phyloP scores from a whole-genome alignment of 2,113 vertebrate genomes.

The Epinephelus moara region DNA sequence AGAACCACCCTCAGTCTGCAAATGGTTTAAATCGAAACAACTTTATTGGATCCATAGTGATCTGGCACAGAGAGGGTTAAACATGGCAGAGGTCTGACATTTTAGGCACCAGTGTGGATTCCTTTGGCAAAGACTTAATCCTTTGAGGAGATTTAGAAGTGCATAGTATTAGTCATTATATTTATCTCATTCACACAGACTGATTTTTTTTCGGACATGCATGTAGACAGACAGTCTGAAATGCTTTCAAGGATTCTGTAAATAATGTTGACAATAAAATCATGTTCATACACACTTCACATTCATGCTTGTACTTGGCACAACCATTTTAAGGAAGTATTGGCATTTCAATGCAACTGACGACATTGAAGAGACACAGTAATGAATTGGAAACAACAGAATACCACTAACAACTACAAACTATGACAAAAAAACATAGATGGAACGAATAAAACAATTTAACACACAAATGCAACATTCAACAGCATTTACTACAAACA shows the following conservation, averaged over 20 bases:
- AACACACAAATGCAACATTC: conserved; percentile 66
- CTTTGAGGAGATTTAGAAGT: conserved; percentile 60
- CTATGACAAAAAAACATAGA: conserved; percentile 32
- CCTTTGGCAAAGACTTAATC: conserved; percentile 75
- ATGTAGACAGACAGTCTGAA: conserved; percentile 46
- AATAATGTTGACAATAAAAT: conserved; percentile 53
- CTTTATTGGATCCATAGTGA: conserved; percentile 81
- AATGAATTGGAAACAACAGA: conserved; percentile 53
- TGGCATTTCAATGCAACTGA: conserved; percentile 59
- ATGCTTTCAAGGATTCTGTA: conserved; percentile 49
- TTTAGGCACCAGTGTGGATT: conserved; percentile 78
- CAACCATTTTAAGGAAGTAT: conserved; percentile 26
- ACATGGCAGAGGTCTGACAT: conserved; percentile 73
- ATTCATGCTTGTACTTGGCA: conserved; percentile 64
- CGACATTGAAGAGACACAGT: conserved; percentile 59
- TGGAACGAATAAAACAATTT: conserved; percentile 27
- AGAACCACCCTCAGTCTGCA: conserved; percentile 76
- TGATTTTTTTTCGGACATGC: conserved; percentile 65
- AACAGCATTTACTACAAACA: conserved; percentile 82
- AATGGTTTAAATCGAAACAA: conserved; percentile 69
- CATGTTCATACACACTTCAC: conserved; percentile 54
- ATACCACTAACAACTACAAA: conserved; percentile 40
- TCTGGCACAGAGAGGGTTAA: conserved; percentile 74
- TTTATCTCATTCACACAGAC: conserved; percentile 62
- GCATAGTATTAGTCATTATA: conserved; percentile 58